Conservation (phyloP, 2,797 vertebrate species). For the Bradypodion ventrale region DNA sequence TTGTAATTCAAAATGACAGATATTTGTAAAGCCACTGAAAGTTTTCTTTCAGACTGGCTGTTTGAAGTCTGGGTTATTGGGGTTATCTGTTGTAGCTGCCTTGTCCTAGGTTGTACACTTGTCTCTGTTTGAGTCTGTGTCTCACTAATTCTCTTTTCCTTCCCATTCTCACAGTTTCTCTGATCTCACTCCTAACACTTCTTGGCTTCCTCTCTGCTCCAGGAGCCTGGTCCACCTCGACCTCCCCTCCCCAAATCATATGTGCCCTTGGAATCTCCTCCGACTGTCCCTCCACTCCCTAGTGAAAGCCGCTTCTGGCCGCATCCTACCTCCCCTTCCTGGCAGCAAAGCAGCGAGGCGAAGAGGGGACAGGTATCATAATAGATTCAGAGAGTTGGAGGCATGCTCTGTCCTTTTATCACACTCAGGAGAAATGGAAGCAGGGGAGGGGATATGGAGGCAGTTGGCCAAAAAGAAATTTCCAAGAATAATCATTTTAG, state of each 20-base stretch:
- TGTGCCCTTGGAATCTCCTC: conserved; percentile 89
- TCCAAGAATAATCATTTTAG: not conserved
- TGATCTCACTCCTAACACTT: conserved; percentile 70
- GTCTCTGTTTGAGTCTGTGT: conserved; percentile 12
- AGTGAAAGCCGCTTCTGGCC: conserved; percentile 80
- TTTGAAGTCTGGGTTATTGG: not conserved
- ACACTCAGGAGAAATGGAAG: not conserved
- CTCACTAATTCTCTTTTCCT: conserved; percentile 73
- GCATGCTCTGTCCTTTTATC: conserved; percentile 24
- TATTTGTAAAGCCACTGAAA: not conserved
- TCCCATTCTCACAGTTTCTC: conserved; percentile 68
- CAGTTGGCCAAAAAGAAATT: not conserved
- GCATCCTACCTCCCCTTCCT: conserved; percentile 81
- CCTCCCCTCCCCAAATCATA: conserved; percentile 96
- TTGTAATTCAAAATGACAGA: conserved; percentile 7
- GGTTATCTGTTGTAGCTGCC: conserved; percentile 7
- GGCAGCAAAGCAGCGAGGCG: conserved; percentile 75
- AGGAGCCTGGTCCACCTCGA: conserved; percentile 92
- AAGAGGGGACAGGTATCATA: conserved; percentile 88
- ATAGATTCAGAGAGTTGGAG: not conserved
- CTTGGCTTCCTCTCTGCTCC: conserved; percentile 76
- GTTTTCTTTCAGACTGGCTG: not conserved
- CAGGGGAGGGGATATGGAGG: not conserved
- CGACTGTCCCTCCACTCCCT: conserved; percentile 83
- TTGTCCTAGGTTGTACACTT: not conserved